Evolutionary conservation across 2,888 invertebrate species (phyloP).

Genomic region (Anaspis maculata): DNA sequence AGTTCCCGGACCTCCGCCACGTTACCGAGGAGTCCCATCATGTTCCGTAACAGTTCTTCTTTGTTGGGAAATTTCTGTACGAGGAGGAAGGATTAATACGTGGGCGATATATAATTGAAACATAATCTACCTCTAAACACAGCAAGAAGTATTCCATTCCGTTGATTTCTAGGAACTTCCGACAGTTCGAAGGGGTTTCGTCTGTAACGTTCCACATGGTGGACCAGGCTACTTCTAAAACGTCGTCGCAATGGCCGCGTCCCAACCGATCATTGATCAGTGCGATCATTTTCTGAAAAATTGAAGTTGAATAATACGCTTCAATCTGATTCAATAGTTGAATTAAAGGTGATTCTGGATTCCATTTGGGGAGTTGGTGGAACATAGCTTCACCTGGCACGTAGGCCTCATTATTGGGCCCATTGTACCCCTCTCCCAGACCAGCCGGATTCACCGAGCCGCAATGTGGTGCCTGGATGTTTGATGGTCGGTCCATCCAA

Average conservation of each 20-base stretch:
- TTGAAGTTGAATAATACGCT: no score
- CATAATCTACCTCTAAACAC: constrained; percentile 70
- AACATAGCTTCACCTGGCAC: no score
- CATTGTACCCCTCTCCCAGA: no score
- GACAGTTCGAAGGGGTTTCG: constrained; percentile 92
- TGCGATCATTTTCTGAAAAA: constrained; percentile 69
- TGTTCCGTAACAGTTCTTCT: constrained; percentile 86
- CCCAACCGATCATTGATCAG: constrained; percentile 76
- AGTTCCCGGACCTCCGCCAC: constrained; percentile 88
- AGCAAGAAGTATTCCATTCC: constrained; percentile 87
- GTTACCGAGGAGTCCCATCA: constrained; percentile 96
- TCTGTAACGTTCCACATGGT: constrained; percentile 99
- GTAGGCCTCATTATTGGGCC: no score
- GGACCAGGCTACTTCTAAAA: constrained; percentile 96
- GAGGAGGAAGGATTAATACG: no score
- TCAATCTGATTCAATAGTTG: no score
- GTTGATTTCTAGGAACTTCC: constrained; percentile 74
- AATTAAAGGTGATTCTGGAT: no score
- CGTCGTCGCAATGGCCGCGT: constrained; percentile 80
- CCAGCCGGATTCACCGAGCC: no score
- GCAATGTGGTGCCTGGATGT: no score
- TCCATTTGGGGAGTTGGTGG: no score
- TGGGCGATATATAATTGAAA: no score
- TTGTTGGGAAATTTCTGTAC: constrained; percentile 76
- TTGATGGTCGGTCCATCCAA: no score